A percentile compares a stretch with the other conserved stretches of the same genome.
These are phyloP conservation scores for Yasuhikotakia modesta DNA, from an alignment of 2,797 vertebrate genomes.

Conservation along the genomic window DNA sequence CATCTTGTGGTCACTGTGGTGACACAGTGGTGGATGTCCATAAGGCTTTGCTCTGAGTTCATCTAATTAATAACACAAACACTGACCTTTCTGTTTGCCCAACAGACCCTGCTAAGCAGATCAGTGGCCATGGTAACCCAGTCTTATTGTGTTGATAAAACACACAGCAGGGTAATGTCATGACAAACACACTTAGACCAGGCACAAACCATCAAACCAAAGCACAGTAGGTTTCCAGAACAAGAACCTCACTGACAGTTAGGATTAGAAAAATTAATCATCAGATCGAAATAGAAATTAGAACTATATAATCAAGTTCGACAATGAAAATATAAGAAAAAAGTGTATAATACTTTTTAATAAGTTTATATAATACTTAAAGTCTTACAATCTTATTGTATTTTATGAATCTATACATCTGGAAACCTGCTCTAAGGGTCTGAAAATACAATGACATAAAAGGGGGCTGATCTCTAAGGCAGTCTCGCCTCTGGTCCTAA, in stretches of 20 bases:
- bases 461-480: too few species aligned
- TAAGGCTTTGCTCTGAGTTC: slow-evolving; percentile 46
- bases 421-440: too few species aligned
- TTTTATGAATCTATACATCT: too few species aligned
- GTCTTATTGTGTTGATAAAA: slow-evolving; percentile 43
- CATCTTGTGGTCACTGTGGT: slow-evolving; percentile 11
- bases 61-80: slow-evolving; percentile 69
- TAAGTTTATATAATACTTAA: too few species aligned
- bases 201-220: background rate
- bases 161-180: slow-evolving; percentile 46
- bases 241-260: too few species aligned
- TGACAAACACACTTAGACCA: slow-evolving; percentile 44
- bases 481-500: too few species aligned
- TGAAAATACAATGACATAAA: too few species aligned
- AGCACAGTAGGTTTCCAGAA: background rate
- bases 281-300: background rate
- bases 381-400: too few species aligned
- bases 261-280: background rate
- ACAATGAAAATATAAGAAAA: too few species aligned
- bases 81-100: slow-evolving; percentile 54
- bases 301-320: too few species aligned
- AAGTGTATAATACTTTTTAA: too few species aligned
- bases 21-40: background rate
- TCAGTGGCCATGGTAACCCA: slow-evolving; percentile 63
- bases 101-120: slow-evolving; percentile 62